Conservation (phyloP, 2,113 vertebrate species). For the Sus scrofa region DNA sequence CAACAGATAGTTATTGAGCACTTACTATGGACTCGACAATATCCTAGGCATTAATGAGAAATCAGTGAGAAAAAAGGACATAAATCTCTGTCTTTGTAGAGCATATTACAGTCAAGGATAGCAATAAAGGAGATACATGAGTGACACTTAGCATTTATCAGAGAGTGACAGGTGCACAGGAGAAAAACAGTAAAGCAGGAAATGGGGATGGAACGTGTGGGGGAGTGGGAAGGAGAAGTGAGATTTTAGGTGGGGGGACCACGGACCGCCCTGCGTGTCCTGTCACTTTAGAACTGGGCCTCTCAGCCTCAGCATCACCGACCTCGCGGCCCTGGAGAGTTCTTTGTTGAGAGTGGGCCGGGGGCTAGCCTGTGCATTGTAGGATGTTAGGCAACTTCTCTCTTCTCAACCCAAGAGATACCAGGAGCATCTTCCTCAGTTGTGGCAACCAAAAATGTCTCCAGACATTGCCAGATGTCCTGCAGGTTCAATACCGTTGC, state of each 20-base stretch:
- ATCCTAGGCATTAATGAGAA: not conserved
- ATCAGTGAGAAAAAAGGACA: not conserved
- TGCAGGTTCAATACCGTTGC: not conserved
- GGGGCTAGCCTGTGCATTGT: not conserved
- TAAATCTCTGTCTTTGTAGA: not conserved
- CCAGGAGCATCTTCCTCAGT: fast-evolving
- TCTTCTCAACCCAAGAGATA: not conserved
- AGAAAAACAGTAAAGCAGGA: not conserved
- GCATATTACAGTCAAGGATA: not conserved
- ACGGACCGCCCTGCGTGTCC: not conserved
- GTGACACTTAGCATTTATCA: not conserved
- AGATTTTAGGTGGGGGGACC: too few species aligned
- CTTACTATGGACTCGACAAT: not conserved
- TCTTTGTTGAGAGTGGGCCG: not conserved
- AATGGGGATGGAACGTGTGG: not conserved
- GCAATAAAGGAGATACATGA: not conserved
- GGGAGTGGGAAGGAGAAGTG: not conserved
- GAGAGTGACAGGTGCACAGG: not conserved
- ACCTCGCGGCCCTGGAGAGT: too few species aligned
- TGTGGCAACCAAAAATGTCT: not conserved
- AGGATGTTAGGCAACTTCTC: not conserved
- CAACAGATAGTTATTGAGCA: not conserved
- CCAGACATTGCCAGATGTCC: not conserved
- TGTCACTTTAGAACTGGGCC: too few species aligned
- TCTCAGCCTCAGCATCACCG: not conserved